Evolutionary conservation across 1,140 invertebrate genomes (phyloP), one percentile per base, ranked within the genome.

Genomic region (Elymnias hypermnestra): DNA sequence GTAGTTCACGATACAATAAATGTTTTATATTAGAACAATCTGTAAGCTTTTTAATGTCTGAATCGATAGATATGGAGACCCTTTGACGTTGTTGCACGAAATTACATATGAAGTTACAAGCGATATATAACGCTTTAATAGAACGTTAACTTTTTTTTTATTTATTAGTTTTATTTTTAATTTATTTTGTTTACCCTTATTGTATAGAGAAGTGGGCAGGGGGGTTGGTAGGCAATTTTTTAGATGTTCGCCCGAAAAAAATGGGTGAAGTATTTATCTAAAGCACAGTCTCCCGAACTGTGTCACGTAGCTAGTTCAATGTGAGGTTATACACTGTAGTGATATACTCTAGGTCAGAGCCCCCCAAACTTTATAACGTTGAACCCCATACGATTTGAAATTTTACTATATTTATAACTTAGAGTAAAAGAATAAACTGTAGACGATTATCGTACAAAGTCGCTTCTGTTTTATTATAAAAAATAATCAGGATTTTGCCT

Each of bases 81-180:
- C 36, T 33, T 33, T 5, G 2, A 4, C 12, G 21, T 28, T 46
- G 17, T 29, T 36, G 44, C 39, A 47, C 44, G 33, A 43, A 33
- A 31, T 19, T 41, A 15, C 29, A 21, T 19, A 31, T 29, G 19
- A 43, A 43, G n/a, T 33, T 38, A n/a, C 31, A 18, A 41, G 25
- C 10, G 40, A 43, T 19, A 19, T n/a, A 29, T 33, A 33, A 10
- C 19, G 18, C 28, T 33, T 22, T 26, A 15, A 15, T 31, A 19
- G 9, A 8, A 22, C 28, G 26, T 33, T 42, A 42, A 42, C 26
- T 42, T 21, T 36, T 31, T 47, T 31, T 47, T 36, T 43, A 14
- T 41, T 37, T 17, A 17, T 23, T 8, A 25, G 29, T 40, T 14
- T 40, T 43, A 19, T 33, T 42, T 42, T 39, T 31, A 28, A 43